These are phyloP conservation scores for Cryptoprocta ferox DNA, from an alignment of 2,797 vertebrate species.

Conservation along the genomic window DNA sequence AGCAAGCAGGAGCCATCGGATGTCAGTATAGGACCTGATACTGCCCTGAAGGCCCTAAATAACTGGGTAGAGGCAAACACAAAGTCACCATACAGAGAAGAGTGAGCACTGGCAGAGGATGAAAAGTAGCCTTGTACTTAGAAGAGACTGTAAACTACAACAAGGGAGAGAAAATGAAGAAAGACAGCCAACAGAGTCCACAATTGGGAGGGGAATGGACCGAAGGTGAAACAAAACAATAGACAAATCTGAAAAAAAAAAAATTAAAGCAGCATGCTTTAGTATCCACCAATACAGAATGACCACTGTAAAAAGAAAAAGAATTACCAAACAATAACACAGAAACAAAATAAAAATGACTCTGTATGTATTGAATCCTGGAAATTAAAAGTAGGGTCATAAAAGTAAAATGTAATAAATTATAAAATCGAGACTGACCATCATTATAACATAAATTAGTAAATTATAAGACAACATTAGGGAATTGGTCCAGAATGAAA, in stretches of 20 bases:
- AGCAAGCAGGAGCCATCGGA: background rate
- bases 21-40: background rate
- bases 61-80: background rate
- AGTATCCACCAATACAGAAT: background rate
- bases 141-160: background rate
- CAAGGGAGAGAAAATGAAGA: background rate
- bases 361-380: background rate
- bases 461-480: background rate
- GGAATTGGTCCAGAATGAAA: background rate
- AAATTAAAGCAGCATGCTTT: background rate
- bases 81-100: background rate
- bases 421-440: background rate
- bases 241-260: background rate
- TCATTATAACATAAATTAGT: background rate
- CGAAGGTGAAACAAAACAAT: background rate
- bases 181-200: background rate
- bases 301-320: background rate
- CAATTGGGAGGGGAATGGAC: background rate
- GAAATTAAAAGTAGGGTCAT: background rate
- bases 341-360: background rate
- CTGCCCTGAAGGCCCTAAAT: background rate
- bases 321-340: background rate
- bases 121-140: background rate
- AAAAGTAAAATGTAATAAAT: background rate
- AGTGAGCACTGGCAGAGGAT: background rate